Percentiles rank a stretch among this genome's conserved stretches.
Conservation (phyloP, 1,140 invertebrate species). For the Caenorhabditis inopinata region DNA sequence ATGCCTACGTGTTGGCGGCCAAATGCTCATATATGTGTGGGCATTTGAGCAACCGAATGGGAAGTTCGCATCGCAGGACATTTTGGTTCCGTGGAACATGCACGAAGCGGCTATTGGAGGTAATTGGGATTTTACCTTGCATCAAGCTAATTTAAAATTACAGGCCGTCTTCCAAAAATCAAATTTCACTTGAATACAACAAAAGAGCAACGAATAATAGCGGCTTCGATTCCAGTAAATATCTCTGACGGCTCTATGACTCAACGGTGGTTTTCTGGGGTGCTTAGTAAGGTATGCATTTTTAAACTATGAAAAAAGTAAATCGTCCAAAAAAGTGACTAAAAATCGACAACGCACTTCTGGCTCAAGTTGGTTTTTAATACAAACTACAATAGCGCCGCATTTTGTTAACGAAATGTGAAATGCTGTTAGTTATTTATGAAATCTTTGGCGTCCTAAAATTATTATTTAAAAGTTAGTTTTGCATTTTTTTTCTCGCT, state of each 20-base stretch:
- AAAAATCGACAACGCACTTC: too few relatives aligned
- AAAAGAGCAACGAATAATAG: slow-evolving; percentile 47
- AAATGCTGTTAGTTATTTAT: too few relatives aligned
- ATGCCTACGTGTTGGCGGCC: slow-evolving; percentile 37
- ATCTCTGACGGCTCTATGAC: slow-evolving; percentile 16
- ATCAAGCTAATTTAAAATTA: background rate
- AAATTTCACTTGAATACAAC: slow-evolving; percentile 50
- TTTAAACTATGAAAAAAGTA: too few relatives aligned
- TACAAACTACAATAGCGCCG: too few relatives aligned
- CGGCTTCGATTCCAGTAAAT: slow-evolving; percentile 37
- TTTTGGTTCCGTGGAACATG: slow-evolving; percentile 50
- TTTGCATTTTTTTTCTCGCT: too few relatives aligned
- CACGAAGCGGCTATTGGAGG: slow-evolving; percentile 49
- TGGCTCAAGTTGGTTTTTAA: too few relatives aligned
- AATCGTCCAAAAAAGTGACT: too few relatives aligned
- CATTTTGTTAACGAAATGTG: too few relatives aligned
- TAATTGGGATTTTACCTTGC: background rate
- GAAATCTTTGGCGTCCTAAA: too few relatives aligned
- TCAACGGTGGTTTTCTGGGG: slow-evolving; percentile 4
- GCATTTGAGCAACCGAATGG: slow-evolving; percentile 50
- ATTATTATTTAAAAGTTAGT: too few relatives aligned
- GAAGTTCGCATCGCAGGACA: slow-evolving; percentile 42
- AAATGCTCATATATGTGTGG: slow-evolving; percentile 47
- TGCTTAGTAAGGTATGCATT: slow-evolving; percentile 22
- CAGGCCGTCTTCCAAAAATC: slow-evolving; percentile 45